Evolutionary conservation across 1,140 invertebrate species (phyloP).

Genomic region (Anoplophora glabripennis): DNA sequence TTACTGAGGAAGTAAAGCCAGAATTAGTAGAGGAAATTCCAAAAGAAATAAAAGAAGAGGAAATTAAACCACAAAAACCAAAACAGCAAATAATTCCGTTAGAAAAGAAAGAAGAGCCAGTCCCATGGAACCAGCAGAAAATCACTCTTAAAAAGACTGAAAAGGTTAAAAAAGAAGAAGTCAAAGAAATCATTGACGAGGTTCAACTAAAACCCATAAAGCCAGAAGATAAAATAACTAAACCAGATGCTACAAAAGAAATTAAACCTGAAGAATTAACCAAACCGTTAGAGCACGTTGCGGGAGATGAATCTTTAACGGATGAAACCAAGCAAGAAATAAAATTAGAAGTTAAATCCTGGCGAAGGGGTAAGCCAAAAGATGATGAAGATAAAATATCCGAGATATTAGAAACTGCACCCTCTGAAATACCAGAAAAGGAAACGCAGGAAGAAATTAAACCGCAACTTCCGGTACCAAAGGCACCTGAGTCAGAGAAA

Average conservation of each 20-base stretch:
- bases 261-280: background rate
- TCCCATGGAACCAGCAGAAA: constrained; percentile 4
- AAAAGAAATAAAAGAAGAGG: constrained; percentile 32
- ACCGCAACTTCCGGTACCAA: background rate
- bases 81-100: too few species aligned
- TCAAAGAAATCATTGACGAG: constrained; percentile 1
- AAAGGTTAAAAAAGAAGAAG: constrained; percentile 2
- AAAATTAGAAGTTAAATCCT: background rate
- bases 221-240: background rate
- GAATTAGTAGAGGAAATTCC: constrained; percentile 27
- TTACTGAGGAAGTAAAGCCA: constrained; percentile 20
- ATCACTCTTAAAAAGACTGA: constrained; percentile 2
- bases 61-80: constrained; percentile 8
- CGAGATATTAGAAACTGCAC: background rate
- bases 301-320: background rate
- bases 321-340: background rate
- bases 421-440: constrained; percentile 5
- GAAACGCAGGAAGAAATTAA: background rate
- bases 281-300: background rate
- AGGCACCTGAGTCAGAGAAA: too few species aligned
- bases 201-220: constrained; percentile 5
- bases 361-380: background rate
- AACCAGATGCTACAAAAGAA: background rate
- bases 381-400: background rate
- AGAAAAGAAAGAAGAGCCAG: constrained; percentile 29